Evolutionary conservation across 2,113 vertebrate genomes (phyloP), one percentile per base, ranked within the genome.

Genomic region (Nycticryphes semicollaris): DNA sequence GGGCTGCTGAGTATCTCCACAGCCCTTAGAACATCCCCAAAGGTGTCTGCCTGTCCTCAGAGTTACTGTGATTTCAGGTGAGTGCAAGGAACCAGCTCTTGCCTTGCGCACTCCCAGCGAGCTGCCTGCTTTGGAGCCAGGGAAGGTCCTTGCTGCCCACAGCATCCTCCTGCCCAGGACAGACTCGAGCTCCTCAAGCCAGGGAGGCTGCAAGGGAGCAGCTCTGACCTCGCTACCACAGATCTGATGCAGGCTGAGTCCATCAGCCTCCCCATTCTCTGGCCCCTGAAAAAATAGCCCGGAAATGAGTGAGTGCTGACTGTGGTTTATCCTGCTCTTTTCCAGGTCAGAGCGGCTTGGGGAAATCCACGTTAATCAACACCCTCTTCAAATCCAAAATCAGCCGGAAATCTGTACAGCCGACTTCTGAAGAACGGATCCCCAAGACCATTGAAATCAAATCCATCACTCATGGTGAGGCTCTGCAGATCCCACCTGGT

Each of bases 341-440:
- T 96, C 54, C 97, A 99, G 99, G 99, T 94, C 99, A 99, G 98
- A 99, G 99, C 0, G 99, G 99, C 85, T 97, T 99, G 87, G 99
- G 99, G n/a, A 99, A 99, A 96, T 99, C 99, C 63, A 99, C 99
- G 11, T 98, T 99, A 97, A 99, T 99, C 98, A 99, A 99, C 98
- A 99, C 99, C 6, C 98, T 99, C 96, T 99, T 99, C 98, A 99
- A 99, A 95, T 99, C 99, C 95, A 99, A 99, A 93, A 99, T 99
- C 97, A 99, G 99, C 98, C 98, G 99, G 62, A 99, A 99, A 94
- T 99, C 99, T 4, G 98, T 98, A 79, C 98, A 98, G 96, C 98
- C 98, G 6, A 45, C 97, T 59, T 90, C 98, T 0, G 99, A 99
- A 97, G 99, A 99, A 94, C 98, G 98, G 69, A 99, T 99, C 96